phyloP scores from a whole-genome alignment of 2,797 vertebrate genomes.

The Champsocephalus esox region DNA sequence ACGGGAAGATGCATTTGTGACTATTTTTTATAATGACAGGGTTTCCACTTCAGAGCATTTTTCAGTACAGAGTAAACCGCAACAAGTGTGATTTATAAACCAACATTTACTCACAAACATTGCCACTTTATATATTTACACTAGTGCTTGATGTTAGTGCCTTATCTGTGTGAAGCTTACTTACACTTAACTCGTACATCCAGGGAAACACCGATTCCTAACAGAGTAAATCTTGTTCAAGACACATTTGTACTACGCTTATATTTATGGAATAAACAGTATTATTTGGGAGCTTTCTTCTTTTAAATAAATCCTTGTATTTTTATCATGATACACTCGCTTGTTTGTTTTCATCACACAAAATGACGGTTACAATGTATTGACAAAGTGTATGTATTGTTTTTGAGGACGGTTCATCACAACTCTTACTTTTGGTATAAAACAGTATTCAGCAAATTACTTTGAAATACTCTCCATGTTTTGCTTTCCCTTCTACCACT shows the following conservation, averaged over 20 bases:
- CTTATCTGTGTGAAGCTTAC: slow-evolving; percentile 57
- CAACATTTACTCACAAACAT: slow-evolving; percentile 35
- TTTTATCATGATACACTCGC: slow-evolving; percentile 65
- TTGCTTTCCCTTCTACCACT: too few relatives aligned
- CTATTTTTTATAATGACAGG: slow-evolving; percentile 12
- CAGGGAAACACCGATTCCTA: slow-evolving; percentile 50
- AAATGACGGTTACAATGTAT: too few relatives aligned
- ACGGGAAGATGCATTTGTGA: slow-evolving; percentile 15
- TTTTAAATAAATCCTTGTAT: slow-evolving; percentile 83
- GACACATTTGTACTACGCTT: slow-evolving; percentile 64
- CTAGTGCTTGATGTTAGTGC: slow-evolving; percentile 59
- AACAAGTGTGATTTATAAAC: slow-evolving; percentile 31
- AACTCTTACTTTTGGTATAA: neutral
- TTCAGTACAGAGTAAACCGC: slow-evolving; percentile 28
- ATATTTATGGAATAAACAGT: slow-evolving; percentile 80
- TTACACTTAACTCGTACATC: slow-evolving; percentile 34
- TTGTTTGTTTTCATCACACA: slow-evolving; percentile 13
- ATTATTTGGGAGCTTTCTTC: slow-evolving; percentile 76
- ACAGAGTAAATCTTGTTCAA: slow-evolving; percentile 45
- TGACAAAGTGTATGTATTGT: too few relatives aligned
- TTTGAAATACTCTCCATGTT: neutral
- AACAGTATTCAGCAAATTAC: too few relatives aligned
- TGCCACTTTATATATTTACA: slow-evolving; percentile 55
- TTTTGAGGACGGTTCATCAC: neutral
- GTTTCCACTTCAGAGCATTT: slow-evolving; percentile 3